phyloP scores from a whole-genome alignment of 2,113 vertebrate genomes.

The Boulengeromyrus knoepffleri region DNA sequence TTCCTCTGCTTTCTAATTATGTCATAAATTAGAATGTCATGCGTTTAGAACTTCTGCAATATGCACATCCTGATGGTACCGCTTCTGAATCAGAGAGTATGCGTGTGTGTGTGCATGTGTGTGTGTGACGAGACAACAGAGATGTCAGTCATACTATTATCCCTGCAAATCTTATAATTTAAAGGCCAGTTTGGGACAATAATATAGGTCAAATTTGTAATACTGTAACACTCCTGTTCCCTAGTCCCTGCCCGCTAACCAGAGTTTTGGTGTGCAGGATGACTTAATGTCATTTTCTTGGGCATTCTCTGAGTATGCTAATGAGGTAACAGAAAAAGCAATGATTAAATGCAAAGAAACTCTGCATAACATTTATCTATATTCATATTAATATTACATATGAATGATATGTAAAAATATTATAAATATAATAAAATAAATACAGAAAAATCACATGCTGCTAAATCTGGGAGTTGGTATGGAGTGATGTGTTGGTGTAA shows the following conservation, averaged over 20 bases:
- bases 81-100: conserved; percentile 22
- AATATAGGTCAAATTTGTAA: neutral
- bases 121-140: conserved; percentile 14
- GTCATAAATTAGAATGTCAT: conserved; percentile 55
- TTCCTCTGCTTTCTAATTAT: conserved; percentile 68
- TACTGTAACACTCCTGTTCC: neutral
- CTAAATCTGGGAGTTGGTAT: neutral
- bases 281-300: neutral
- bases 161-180: neutral
- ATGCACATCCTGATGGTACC: conserved; percentile 4
- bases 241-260: neutral
- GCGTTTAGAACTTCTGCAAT: conserved; percentile 43
- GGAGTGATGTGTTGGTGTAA: neutral
- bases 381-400: neutral
- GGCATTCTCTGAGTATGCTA: neutral
- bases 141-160: conserved; percentile 17
- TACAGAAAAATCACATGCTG: neutral
- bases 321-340: neutral
- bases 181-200: neutral
- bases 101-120: neutral
- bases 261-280: neutral
- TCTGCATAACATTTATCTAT: neutral
- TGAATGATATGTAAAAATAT: neutral
- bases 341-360: neutral
- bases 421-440: neutral